These are phyloP conservation scores for Coracias cyanogaster DNA, from an alignment of 2,797 vertebrate genomes.

Conservation along the genomic window DNA sequence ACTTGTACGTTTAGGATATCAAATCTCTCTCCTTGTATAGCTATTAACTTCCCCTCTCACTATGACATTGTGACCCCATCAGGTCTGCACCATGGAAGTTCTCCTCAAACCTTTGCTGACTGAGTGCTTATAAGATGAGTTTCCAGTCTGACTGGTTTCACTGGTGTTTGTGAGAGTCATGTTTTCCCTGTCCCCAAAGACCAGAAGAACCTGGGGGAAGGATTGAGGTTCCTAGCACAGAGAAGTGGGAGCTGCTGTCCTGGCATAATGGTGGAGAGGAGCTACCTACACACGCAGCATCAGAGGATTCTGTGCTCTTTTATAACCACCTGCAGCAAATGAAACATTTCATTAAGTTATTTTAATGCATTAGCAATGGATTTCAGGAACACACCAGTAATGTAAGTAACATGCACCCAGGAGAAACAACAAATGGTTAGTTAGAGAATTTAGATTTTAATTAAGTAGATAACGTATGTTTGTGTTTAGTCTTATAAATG, in stretches of 20 bases:
- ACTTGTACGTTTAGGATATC: not conserved
- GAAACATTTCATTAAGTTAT: conserved; percentile 35
- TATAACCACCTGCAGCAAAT: not conserved
- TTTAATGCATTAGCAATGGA: conserved; percentile 63
- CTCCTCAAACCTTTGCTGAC: not conserved
- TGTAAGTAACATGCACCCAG: conserved; percentile 50
- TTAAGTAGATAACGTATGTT: conserved; percentile 80
- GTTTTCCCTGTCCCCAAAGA: not conserved
- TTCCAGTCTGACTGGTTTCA: not conserved
- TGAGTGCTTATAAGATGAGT: not conserved
- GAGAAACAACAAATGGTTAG: conserved; percentile 77
- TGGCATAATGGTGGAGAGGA: not conserved
- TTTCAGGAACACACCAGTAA: conserved; percentile 64
- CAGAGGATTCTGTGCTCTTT: not conserved
- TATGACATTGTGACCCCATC: not conserved
- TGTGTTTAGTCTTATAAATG: conserved; percentile 71
- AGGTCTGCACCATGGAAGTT: not conserved
- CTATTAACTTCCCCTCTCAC: not conserved
- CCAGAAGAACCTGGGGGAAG: not conserved
- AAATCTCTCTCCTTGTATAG: not conserved
- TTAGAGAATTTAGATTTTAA: conserved; percentile 81
- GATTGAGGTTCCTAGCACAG: not conserved
- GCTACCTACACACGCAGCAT: accelerated
- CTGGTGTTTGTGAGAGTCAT: not conserved
- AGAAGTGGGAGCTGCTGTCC: not conserved